Evolutionary conservation across 53 echinoderm and acorn worm genomes (phyloP).

Genomic region (Stichopus horrens): DNA sequence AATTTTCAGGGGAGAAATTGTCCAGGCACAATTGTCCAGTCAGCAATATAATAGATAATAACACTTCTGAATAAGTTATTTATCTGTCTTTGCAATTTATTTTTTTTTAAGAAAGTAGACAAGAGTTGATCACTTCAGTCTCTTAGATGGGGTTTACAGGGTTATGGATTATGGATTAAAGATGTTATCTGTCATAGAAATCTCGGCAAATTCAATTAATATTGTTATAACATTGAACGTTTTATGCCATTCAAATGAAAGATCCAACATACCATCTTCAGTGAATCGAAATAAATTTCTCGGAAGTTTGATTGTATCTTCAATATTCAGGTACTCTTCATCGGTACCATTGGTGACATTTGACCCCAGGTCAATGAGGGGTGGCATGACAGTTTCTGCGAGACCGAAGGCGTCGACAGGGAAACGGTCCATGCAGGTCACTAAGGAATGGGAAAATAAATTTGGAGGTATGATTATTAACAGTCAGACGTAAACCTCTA

Average conservation of each 20-base stretch:
- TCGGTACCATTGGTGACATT: conserved; percentile 29
- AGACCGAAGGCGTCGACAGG: conserved; percentile 27
- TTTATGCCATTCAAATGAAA: background rate
- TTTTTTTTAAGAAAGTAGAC: no score
- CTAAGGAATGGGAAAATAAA: background rate
- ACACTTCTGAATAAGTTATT: no score
- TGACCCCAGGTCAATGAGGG: background rate
- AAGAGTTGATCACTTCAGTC: no score
- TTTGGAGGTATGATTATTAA: background rate
- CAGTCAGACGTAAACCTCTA: no score
- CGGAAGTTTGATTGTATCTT: conserved; percentile 46
- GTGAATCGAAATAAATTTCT: conserved; percentile 44
- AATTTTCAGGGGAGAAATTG: no score
- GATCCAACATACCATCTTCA: background rate
- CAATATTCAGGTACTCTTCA: conserved; percentile 1
- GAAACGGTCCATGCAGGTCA: conserved; percentile 45
- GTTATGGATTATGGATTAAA: no score
- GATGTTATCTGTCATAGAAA: no score
- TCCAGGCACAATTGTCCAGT: no score
- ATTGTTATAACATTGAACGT: background rate
- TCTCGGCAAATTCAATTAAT: background rate
- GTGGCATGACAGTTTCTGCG: conserved; percentile 15
- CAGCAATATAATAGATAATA: no score
- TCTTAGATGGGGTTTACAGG: no score
- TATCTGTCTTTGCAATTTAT: no score